Percentiles rank a stretch among this genome's conserved stretches.
Evolutionary conservation across 1,140 invertebrate species (phyloP).

Genomic region (Bombus terrestris): DNA sequence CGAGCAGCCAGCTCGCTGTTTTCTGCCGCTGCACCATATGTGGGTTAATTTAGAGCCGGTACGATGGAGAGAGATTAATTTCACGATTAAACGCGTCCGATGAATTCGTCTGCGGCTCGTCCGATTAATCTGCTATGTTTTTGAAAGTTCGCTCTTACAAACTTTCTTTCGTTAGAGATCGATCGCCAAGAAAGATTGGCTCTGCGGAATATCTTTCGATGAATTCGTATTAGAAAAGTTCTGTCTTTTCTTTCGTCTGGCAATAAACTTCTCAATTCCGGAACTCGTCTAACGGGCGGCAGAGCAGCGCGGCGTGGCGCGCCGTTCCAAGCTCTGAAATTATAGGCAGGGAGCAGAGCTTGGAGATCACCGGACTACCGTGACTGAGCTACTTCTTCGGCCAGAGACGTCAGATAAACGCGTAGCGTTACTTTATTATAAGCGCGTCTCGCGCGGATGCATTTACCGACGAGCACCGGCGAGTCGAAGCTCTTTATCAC

Average conservation of each 20-base stretch:
- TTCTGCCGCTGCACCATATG: background rate
- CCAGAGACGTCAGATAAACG: conserved; percentile 37
- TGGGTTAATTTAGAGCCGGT: conserved; percentile 37
- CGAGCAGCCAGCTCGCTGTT: background rate
- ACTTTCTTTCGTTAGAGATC: background rate
- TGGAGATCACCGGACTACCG: background rate
- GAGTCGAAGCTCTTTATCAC: conserved; percentile 61
- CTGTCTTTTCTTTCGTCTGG: background rate
- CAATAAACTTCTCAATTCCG: background rate
- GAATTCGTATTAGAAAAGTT: background rate
- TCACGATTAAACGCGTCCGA: conserved; percentile 7
- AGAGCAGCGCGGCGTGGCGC: background rate
- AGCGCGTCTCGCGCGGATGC: conserved; percentile 42
- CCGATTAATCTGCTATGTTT: background rate
- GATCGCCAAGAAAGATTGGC: too few species aligned
- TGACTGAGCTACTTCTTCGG: conserved; percentile 18
- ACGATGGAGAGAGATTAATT: conserved; percentile 27
- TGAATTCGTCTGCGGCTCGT: background rate
- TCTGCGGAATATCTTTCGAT: background rate
- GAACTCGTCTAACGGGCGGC: background rate
- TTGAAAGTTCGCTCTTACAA: background rate
- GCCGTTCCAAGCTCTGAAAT: background rate
- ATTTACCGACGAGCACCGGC: conserved; percentile 34
- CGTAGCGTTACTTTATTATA: conserved; percentile 43
- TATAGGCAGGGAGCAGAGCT: background rate